Evolutionary conservation across 2,797 vertebrate species (phyloP).

Genomic region (Lagorchestes hirsutus): DNA sequence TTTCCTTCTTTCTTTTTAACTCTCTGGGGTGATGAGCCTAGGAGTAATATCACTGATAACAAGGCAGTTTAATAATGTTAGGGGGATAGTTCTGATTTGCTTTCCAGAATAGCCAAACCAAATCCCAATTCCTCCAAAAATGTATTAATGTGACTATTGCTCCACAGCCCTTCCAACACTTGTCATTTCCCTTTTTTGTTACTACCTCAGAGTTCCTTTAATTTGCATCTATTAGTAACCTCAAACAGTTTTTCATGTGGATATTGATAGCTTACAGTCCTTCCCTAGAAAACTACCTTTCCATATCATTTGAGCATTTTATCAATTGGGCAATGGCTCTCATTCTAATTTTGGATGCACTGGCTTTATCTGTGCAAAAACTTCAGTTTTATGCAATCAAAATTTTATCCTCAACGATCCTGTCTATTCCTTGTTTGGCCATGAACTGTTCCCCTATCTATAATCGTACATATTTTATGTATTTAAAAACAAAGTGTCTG

Average conservation of each 20-base stretch:
- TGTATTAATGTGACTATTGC: background rate
- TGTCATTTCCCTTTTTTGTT: background rate
- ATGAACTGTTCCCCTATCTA: background rate
- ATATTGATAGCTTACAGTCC: background rate
- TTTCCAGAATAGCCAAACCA: background rate
- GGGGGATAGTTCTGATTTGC: background rate
- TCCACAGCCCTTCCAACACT: background rate
- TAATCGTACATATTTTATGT: background rate
- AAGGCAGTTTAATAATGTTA: background rate
- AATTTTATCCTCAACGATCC: background rate
- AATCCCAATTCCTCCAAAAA: background rate
- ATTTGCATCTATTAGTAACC: background rate
- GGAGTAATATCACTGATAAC: background rate
- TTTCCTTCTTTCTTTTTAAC: background rate
- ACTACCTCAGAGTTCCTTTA: background rate
- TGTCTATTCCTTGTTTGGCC: background rate
- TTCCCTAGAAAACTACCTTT: background rate
- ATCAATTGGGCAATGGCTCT: background rate
- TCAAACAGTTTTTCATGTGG: background rate
- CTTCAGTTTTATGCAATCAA: background rate
- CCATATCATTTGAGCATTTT: background rate
- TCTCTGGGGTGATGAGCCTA: background rate
- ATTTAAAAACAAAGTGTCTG: background rate
- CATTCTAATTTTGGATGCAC: background rate
- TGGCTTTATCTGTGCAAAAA: background rate